These are phyloP conservation scores for Heliconius cydno DNA, from an alignment of 2,888 invertebrate genomes.

Conservation along the genomic window DNA sequence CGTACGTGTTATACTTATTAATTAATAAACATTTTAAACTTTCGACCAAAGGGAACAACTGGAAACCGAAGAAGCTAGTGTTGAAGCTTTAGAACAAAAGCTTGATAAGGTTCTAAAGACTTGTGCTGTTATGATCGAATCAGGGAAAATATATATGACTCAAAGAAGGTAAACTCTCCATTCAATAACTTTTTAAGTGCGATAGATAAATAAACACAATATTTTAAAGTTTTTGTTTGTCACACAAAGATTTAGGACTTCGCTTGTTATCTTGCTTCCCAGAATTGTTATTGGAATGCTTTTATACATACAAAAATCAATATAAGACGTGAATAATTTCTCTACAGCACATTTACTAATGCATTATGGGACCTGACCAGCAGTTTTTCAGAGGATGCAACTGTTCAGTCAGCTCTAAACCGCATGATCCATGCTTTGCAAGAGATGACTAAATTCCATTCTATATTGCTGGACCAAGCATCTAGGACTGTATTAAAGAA, in stretches of 20 bases:
- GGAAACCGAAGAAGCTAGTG: slow-evolving; percentile 93
- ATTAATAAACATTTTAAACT: slow-evolving; percentile 52
- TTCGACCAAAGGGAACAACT: slow-evolving; percentile 87
- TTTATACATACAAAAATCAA: neutral
- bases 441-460: slow-evolving; percentile 97
- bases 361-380: slow-evolving; percentile 95
- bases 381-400: slow-evolving; percentile 93
- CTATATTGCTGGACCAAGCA: slow-evolving; percentile 95
- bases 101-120: slow-evolving; percentile 96
- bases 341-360: slow-evolving; percentile 89
- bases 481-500: slow-evolving; percentile 95
- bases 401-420: slow-evolving; percentile 89
- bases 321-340: slow-evolving; percentile 33
- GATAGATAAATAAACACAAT: neutral
- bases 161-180: slow-evolving; percentile 91
- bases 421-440: slow-evolving; percentile 87
- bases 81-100: slow-evolving; percentile 94
- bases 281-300: neutral
- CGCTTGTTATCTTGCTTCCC: neutral
- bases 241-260: neutral
- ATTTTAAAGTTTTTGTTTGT: neutral
- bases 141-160: slow-evolving; percentile 95
- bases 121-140: slow-evolving; percentile 94
- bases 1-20: slow-evolving; percentile 63
- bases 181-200: slow-evolving; percentile 23